Conservation (phyloP, 2,888 invertebrate genomes). For the Ommatoiulus sabulosus region DNA sequence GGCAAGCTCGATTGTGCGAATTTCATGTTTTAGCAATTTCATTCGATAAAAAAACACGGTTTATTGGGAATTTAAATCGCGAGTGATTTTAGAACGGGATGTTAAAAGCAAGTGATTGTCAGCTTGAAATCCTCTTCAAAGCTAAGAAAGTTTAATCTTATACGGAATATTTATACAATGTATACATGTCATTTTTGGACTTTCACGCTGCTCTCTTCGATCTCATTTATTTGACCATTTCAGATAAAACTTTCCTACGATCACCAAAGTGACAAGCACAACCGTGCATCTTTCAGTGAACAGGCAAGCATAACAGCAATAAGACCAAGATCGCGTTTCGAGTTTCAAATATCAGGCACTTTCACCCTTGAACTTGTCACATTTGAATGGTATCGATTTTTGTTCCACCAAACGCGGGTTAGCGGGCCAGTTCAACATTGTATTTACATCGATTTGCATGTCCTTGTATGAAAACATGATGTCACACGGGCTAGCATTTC, state of each 20-base stretch:
- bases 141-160: too few relatives aligned
- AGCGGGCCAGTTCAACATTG: not conserved
- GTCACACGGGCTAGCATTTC: not conserved
- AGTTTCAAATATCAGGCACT: not conserved
- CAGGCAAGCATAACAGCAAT: not conserved
- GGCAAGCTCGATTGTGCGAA: not conserved
- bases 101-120: too few relatives aligned
- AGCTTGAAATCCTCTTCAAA: too few relatives aligned
- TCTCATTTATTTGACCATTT: not conserved
- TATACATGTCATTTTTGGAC: not conserved
- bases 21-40: not conserved
- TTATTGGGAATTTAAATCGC: too few relatives aligned
- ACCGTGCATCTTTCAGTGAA: not conserved
- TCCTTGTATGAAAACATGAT: not conserved
- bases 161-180: too few relatives aligned
- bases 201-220: too few relatives aligned
- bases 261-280: too few relatives aligned
- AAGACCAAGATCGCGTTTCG: not conserved
- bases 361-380: not conserved
- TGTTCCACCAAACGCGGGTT: not conserved
- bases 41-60: not conserved
- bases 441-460: slow-evolving; percentile 23
- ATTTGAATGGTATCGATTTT: not conserved
- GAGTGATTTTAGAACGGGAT: too few relatives aligned
- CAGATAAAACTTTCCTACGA: not conserved